A percentile compares a stretch with the other conserved stretches of the same genome.
phyloP scores from a whole-genome alignment of 2,888 invertebrate genomes.

The Lottia scabra region DNA sequence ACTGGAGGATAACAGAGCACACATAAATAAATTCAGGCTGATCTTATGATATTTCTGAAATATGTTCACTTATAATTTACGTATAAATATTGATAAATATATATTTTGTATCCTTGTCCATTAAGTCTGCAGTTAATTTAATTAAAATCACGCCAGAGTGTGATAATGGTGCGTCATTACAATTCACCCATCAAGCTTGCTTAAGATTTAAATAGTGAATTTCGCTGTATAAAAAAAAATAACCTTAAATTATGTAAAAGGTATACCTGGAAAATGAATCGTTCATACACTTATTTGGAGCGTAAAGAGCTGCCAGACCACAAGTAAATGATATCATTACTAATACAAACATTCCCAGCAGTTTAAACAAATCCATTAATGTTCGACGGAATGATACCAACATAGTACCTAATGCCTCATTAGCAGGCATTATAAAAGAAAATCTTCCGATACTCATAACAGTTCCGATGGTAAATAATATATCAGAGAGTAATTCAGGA shows the following conservation, averaged over 20 bases:
- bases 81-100: no score
- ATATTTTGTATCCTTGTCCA: no score
- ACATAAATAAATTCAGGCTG: no score
- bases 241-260: background rate
- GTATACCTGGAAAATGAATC: constrained; percentile 42
- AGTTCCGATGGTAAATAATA: constrained; percentile 57
- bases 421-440: constrained; percentile 61
- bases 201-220: no score
- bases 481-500: constrained; percentile 56
- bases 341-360: constrained; percentile 58
- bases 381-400: constrained; percentile 61
- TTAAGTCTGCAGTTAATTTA: no score
- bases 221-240: background rate
- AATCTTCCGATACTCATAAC: constrained; percentile 56
- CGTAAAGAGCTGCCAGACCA: constrained; percentile 57
- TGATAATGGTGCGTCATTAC: no score
- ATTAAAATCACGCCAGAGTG: no score
- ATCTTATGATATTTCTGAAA: no score
- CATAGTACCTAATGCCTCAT: constrained; percentile 62
- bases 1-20: no score
- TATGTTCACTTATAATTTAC: no score
- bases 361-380: constrained; percentile 52
- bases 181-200: no score
- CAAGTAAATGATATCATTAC: constrained; percentile 60
- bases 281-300: constrained; percentile 52